Conservation (phyloP, 2,797 vertebrate species). For the Myripristis murdjan region DNA sequence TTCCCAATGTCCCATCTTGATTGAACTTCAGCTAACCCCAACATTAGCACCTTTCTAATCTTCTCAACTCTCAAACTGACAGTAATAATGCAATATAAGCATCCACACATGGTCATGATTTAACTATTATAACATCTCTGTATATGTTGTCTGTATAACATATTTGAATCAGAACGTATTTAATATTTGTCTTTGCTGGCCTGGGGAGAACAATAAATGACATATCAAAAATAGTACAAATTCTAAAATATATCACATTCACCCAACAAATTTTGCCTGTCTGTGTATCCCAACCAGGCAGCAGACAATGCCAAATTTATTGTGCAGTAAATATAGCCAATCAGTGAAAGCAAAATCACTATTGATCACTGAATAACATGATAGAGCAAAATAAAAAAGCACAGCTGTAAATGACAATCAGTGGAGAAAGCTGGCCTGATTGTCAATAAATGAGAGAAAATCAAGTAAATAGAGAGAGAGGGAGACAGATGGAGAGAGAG, state of each 20-base stretch:
- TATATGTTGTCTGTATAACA: neutral
- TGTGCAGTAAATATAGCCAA: neutral
- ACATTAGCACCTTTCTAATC: too few relatives aligned
- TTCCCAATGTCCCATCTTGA: constrained; percentile 47
- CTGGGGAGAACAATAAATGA: neutral
- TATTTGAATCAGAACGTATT: neutral
- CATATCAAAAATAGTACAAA: neutral
- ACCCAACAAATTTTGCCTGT: neutral
- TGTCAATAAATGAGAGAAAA: too few relatives aligned
- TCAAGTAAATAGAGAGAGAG: too few relatives aligned
- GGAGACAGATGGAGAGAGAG: too few relatives aligned
- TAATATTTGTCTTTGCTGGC: neutral
- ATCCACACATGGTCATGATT: too few relatives aligned
- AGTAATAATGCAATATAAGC: too few relatives aligned
- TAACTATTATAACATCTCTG: neutral
- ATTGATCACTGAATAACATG: neutral
- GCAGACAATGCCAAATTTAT: neutral
- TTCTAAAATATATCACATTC: neutral
- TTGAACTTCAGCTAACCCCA: too few relatives aligned
- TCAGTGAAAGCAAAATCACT: neutral
- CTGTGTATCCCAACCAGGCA: neutral
- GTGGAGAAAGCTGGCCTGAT: too few relatives aligned
- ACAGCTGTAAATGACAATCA: too few relatives aligned
- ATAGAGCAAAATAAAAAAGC: neutral
- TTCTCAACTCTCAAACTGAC: neutral